A percentile compares a stretch with the other conserved stretches of the same genome.
phyloP scores from a whole-genome alignment of 2,888 invertebrate genomes.

The Spodoptera picta region DNA sequence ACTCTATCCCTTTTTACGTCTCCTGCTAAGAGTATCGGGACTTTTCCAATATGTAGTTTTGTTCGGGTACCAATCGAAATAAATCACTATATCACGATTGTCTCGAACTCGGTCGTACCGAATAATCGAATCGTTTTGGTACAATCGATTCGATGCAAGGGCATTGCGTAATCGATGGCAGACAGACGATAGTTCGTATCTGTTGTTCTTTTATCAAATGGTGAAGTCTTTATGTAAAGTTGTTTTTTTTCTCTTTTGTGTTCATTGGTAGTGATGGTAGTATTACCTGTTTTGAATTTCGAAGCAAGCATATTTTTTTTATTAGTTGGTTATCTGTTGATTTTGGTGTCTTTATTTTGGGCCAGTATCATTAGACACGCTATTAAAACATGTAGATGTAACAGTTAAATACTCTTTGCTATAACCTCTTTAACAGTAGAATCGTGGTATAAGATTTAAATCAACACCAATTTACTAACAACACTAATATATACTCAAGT shows the following conservation, averaged over 20 bases:
- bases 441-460: no score
- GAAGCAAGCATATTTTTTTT: no score
- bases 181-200: slow-evolving; percentile 29
- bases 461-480: no score
- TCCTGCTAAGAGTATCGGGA: slow-evolving; percentile 44
- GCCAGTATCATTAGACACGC: no score
- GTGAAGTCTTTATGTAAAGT: background rate
- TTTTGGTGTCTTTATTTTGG: no score
- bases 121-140: slow-evolving; percentile 59
- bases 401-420: background rate
- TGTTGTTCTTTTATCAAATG: slow-evolving; percentile 25
- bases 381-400: no score
- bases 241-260: background rate
- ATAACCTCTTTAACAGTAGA: background rate
- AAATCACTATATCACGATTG: slow-evolving; percentile 60
- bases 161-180: slow-evolving; percentile 56
- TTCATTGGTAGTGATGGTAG: no score
- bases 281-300: no score
- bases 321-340: no score
- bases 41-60: slow-evolving; percentile 62
- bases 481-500: background rate
- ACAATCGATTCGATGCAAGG: slow-evolving; percentile 56
- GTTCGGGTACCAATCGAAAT: slow-evolving; percentile 58
- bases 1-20: slow-evolving; percentile 41
- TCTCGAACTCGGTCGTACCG: slow-evolving; percentile 50